Base-by-base conservation (phyloP, 2,113 vertebrate species). In the Anser cygnoides region DNA sequence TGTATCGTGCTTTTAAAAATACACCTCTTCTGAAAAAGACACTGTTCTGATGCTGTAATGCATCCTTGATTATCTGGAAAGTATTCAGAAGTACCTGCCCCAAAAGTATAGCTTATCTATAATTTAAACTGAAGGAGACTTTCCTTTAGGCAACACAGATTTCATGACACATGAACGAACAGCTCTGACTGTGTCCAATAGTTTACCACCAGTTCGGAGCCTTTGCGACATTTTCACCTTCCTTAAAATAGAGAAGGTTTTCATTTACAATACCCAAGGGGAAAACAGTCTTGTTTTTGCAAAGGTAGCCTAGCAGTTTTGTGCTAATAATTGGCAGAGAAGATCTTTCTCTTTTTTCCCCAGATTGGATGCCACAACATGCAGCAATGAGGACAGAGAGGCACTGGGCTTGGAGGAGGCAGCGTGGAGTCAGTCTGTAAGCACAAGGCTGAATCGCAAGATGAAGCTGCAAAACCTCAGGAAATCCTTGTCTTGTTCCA, bases 401-500 rank as follows among this genome's bases (percentile, higher is more conserved):
- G 37, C 25, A 37, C 49, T 28, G 52, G 13, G 21, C 46, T 70
- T 10, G 46, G 18, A 86, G 55, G 39, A 55, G 58, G 25, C 28
- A 68, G 80, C 1, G 0, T 3, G 22, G 65, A 84, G 67, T 19
- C 0, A 0, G 16, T 49, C 73, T 93, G 66, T 2, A 6, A 92
- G 41, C 71, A 66, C 28, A 12, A 33, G 37, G 37, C 37, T 87
- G 54, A 71, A 82, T 68, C 1, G 2, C 1, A 0, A 93, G 80
- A 23, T 39, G n/a, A 11, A 79, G 71, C 62, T 91, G 70, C 70
- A 63, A 84, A 90, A 96, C 46, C 70, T 92, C 80, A 92, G 87
- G 89, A 97, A 95, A 87, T 76, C 86, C 95, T 83, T 66, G 33
- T 81, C 75, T 94, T 95, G 44, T 80, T 91, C 52, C 67, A 79